A percentile compares a stretch with the other conserved stretches of the same genome.
phyloP scores from a whole-genome alignment of 2,797 vertebrate species.

The Oophaga sylvatica region DNA sequence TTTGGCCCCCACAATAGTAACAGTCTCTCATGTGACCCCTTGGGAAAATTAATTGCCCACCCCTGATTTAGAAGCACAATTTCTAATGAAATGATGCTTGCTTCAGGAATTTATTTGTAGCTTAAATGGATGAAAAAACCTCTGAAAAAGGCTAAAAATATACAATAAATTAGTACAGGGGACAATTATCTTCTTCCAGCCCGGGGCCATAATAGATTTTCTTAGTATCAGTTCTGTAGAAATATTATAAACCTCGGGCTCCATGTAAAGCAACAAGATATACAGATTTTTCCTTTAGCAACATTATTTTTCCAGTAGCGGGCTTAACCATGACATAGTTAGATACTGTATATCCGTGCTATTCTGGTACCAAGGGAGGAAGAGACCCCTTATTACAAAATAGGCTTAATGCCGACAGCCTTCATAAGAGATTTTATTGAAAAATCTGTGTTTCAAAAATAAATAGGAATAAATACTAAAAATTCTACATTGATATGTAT shows the following conservation, averaged over 20 bases:
- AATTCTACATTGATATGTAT: neutral
- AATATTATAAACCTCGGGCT: neutral
- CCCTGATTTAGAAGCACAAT: neutral
- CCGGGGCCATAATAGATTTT: neutral
- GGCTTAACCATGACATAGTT: neutral
- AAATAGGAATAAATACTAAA: neutral
- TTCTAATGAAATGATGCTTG: neutral
- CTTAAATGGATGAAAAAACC: neutral
- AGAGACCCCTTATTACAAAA: neutral
- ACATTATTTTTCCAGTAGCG: neutral
- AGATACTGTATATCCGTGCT: neutral
- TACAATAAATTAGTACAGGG: neutral
- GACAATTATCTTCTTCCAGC: neutral
- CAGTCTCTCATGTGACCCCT: no score
- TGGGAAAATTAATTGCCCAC: no score
- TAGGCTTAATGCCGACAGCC: neutral
- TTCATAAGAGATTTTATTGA: neutral
- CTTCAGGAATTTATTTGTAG: neutral
- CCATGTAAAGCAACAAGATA: neutral
- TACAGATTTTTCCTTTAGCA: neutral
- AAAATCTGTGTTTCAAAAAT: neutral
- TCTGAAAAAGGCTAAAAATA: neutral
- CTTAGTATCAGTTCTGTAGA: neutral
- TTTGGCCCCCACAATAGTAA: no score
- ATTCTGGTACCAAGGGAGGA: neutral